A percentile compares a stretch with the other conserved stretches of the same genome.
phyloP scores from a whole-genome alignment of 2,113 vertebrate species.

The Prunella fulvescens region DNA sequence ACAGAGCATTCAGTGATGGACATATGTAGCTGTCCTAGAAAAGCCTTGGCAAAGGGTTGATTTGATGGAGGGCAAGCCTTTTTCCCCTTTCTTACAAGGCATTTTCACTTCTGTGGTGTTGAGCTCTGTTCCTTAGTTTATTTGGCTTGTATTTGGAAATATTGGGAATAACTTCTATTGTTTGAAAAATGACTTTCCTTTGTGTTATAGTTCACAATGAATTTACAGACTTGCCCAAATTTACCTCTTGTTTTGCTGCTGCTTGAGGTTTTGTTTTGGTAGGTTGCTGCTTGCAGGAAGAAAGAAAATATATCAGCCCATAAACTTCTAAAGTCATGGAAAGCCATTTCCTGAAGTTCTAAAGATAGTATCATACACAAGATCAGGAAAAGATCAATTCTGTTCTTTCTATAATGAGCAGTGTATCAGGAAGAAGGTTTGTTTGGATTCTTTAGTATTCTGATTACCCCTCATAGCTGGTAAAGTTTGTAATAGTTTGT shows the following conservation, averaged over 20 bases:
- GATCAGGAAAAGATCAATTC: background rate
- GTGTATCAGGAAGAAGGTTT: background rate
- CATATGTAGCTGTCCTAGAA: background rate
- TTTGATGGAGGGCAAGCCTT: background rate
- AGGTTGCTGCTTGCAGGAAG: background rate
- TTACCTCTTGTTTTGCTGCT: background rate
- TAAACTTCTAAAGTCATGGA: background rate
- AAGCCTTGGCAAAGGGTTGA: background rate
- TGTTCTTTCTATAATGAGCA: background rate
- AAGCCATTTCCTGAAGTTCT: background rate
- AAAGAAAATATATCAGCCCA: background rate
- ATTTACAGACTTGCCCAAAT: background rate
- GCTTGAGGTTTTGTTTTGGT: background rate
- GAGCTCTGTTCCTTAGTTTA: background rate
- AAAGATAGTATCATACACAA: background rate
- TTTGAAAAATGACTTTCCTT: background rate
- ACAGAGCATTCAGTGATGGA: background rate
- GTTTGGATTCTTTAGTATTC: background rate
- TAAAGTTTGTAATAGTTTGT: too few species aligned
- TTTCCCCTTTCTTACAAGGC: background rate
- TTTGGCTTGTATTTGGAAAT: background rate
- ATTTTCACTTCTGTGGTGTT: background rate
- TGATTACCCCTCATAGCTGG: background rate
- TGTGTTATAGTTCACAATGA: background rate
- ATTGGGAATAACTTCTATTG: background rate